Evolutionary conservation across 2,113 vertebrate species (phyloP).

Genomic region (Varanus salvator): DNA sequence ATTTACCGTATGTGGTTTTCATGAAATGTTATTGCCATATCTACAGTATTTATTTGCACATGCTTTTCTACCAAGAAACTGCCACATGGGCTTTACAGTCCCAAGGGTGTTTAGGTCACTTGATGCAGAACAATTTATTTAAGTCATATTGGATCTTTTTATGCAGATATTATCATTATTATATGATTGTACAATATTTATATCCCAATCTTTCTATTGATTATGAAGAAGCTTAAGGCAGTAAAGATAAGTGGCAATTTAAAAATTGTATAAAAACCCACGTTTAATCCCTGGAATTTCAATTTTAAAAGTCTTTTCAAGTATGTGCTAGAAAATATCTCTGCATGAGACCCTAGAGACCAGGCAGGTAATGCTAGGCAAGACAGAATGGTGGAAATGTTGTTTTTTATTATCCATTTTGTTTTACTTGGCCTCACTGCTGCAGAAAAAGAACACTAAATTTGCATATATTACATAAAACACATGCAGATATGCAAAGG

Average conservation of each 20-base stretch:
- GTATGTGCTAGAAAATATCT: background rate
- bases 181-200: background rate
- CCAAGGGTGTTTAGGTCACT: background rate
- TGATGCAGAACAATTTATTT: background rate
- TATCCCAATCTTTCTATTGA: background rate
- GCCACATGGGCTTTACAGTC: background rate
- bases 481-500: background rate
- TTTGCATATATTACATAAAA: background rate
- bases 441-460: background rate
- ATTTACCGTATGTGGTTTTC: background rate
- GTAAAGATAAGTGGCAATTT: background rate
- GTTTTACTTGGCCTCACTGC: background rate
- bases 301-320: background rate
- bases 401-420: background rate
- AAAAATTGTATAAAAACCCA: background rate
- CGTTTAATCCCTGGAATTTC: background rate
- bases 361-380: background rate
- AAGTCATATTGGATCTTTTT: background rate
- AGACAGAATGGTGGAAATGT: background rate
- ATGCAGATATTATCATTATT: background rate
- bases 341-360: background rate
- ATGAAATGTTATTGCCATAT: background rate
- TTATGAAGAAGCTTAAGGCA: background rate
- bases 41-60: background rate
- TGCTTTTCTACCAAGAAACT: no score